These are phyloP conservation scores for Tragelaphus scriptus DNA, from an alignment of 2,113 vertebrate species.

Conservation along the genomic window DNA sequence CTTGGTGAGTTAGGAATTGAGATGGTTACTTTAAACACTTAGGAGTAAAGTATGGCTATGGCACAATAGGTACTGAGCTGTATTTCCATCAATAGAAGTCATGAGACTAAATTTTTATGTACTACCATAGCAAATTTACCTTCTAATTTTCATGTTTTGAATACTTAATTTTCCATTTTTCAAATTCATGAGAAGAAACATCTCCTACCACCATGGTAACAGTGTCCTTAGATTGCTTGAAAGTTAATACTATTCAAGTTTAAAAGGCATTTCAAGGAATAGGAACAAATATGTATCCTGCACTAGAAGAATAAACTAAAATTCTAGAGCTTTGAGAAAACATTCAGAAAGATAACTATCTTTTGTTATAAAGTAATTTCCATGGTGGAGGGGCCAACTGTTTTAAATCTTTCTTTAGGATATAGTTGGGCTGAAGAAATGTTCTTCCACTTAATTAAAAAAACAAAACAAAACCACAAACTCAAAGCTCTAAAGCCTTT, in stretches of 20 bases:
- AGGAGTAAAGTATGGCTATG: not conserved
- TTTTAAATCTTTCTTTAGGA: not conserved
- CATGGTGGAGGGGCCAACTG: not conserved
- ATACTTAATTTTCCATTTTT: conserved; percentile 39
- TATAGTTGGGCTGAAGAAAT: not conserved
- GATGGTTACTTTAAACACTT: not conserved
- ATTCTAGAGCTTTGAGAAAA: not conserved
- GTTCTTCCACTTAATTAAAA: not conserved
- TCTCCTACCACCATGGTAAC: not conserved
- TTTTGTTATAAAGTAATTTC: not conserved
- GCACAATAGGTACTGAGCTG: not conserved
- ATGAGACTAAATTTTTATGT: not conserved
- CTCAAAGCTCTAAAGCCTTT: not conserved
- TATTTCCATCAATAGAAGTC: not conserved
- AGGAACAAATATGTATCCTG: not conserved
- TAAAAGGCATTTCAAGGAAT: not conserved
- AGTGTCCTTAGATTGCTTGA: not conserved
- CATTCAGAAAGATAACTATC: not conserved
- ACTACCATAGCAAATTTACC: not conserved
- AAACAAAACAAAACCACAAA: not conserved
- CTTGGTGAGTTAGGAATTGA: not conserved
- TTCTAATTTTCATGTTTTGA: conserved; percentile 46
- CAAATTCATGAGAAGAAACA: not conserved
- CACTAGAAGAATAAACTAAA: not conserved
- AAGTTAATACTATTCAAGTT: not conserved